A percentile compares a stretch with the other conserved stretches of the same genome.
These are phyloP conservation scores for Trachelipus rathkii DNA, from an alignment of 1,140 invertebrate genomes.

Conservation along the genomic window DNA sequence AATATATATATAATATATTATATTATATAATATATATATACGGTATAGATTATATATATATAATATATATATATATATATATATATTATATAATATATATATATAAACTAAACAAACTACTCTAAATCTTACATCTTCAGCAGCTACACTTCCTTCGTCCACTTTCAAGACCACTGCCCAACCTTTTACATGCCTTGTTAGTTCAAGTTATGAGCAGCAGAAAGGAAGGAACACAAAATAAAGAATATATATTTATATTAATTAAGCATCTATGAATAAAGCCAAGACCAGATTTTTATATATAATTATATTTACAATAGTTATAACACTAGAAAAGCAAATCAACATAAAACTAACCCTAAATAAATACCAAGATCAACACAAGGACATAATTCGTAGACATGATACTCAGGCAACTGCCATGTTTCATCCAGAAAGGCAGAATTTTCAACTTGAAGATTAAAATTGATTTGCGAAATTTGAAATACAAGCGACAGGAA, in stretches of 20 bases:
- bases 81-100: no score
- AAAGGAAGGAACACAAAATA: not conserved
- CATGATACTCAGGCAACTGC: conserved; percentile 53
- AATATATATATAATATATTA: no score
- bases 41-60: no score
- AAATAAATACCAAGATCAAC: conserved; percentile 57
- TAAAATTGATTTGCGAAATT: conserved; percentile 56
- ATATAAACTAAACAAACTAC: conserved; percentile 31
- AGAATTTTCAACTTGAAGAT: conserved; percentile 55
- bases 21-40: no score
- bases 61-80: no score
- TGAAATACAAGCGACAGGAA: conserved; percentile 58
- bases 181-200: conserved; percentile 54
- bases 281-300: no score
- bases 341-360: conserved; percentile 49
- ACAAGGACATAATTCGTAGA: conserved; percentile 58
- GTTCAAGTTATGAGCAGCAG: not conserved
- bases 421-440: conserved; percentile 59
- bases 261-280: no score
- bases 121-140: conserved; percentile 56
- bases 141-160: conserved; percentile 56
- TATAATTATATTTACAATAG: not conserved
- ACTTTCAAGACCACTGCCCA: conserved; percentile 57
- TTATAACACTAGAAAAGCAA: conserved; percentile 28
- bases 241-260: no score